Evolutionary conservation across 1,140 invertebrate genomes (phyloP).

Genomic region (Pseudobourletiella spinata): DNA sequence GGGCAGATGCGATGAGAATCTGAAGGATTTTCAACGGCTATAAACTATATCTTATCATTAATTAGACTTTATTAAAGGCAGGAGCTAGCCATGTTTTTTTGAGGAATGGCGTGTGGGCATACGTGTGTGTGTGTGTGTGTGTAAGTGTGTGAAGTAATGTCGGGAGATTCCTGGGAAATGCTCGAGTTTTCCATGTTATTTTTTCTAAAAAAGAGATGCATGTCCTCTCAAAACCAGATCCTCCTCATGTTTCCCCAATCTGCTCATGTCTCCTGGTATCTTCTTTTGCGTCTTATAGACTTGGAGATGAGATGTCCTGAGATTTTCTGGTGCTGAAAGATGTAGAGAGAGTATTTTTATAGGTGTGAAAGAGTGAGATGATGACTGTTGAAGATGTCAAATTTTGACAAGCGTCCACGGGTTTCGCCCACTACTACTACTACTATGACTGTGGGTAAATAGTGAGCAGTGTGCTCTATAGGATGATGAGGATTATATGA

Average conservation of each 20-base stretch:
- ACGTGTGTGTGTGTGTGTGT: not conserved
- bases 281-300: no score
- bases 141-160: not conserved
- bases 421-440: no score
- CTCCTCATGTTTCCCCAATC: not conserved
- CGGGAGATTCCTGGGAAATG: no score
- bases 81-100: not conserved
- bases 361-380: no score
- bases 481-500: no score
- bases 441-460: no score
- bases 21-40: conserved; percentile 9
- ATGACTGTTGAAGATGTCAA: no score
- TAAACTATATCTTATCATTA: conserved; percentile 9
- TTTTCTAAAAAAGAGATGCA: not conserved
- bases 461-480: no score
- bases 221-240: not conserved
- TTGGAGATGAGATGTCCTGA: no score
- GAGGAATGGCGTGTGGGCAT: not conserved
- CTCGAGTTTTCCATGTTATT: not conserved
- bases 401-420: no score
- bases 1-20: not conserved
- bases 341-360: no score
- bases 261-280: not conserved
- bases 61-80: conserved; percentile 10
- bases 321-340: no score